These are phyloP conservation scores for Phenacoccus solenopsis DNA, from an alignment of 1,140 invertebrate genomes.

Conservation along the genomic window DNA sequence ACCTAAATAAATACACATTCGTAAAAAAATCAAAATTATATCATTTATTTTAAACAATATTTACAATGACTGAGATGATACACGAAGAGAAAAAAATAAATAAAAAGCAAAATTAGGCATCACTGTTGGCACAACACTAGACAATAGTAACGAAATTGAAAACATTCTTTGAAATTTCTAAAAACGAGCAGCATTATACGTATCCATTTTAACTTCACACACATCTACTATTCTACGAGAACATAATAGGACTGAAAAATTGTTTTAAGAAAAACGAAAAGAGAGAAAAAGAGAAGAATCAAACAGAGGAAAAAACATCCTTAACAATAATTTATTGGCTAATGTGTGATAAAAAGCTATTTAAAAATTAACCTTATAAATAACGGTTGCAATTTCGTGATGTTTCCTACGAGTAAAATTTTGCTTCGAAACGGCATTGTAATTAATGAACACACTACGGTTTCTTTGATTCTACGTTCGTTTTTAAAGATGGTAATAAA, in stretches of 20 bases:
- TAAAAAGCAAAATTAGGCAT: neutral
- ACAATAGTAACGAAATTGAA: constrained; percentile 1
- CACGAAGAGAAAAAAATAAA: neutral
- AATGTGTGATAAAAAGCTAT: neutral
- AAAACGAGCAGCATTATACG: neutral
- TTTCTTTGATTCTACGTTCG: constrained; percentile 16
- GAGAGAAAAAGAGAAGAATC: neutral
- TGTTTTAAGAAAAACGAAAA: neutral
- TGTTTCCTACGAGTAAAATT: neutral
- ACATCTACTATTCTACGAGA: neutral
- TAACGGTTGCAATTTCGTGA: constrained; percentile 13
- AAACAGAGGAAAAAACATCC: neutral
- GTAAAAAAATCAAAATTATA: constrained; percentile 13
- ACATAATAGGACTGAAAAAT: neutral
- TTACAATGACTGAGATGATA: constrained; percentile 11
- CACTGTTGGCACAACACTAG: constrained; percentile 11
- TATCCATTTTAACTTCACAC: neutral
- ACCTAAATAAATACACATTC: neutral
- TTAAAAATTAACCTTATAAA: neutral
- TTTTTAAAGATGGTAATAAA: neutral
- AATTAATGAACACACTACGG: constrained; percentile 16
- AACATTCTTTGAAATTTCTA: neutral
- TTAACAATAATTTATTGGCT: neutral
- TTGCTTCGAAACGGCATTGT: neutral
- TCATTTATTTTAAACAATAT: constrained; percentile 15